Conservation (phyloP, 2,888 invertebrate genomes). For the Molanna angustata region DNA sequence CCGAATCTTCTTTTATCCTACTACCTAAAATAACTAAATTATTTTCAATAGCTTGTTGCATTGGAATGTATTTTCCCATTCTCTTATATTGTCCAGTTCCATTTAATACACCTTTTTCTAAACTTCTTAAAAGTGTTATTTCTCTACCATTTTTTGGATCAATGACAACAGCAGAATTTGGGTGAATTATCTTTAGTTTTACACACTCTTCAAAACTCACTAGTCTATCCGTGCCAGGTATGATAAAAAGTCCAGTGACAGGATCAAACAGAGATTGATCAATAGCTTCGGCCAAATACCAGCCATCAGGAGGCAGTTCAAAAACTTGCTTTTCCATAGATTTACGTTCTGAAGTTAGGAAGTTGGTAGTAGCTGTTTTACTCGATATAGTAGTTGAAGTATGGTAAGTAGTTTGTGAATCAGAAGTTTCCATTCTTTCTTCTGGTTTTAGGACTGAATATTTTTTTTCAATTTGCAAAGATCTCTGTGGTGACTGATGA, state of each 20-base stretch:
- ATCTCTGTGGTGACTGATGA: constrained; percentile 1
- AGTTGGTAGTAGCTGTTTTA: constrained; percentile 48
- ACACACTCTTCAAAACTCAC: constrained; percentile 87
- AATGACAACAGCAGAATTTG: constrained; percentile 76
- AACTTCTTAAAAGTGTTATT: constrained; percentile 65
- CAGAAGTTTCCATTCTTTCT: constrained; percentile 18
- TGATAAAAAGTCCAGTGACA: constrained; percentile 75
- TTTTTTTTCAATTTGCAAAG: constrained; percentile 1
- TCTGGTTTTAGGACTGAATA: constrained; percentile 13
- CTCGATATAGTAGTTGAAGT: constrained; percentile 37
- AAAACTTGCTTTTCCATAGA: constrained; percentile 66
- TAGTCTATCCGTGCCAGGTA: constrained; percentile 81
- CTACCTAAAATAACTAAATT: constrained; percentile 62
- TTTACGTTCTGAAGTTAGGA: constrained; percentile 48
- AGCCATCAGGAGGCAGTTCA: constrained; percentile 80
- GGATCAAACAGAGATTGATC: constrained; percentile 80
- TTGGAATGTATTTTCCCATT: constrained; percentile 58
- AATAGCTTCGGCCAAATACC: constrained; percentile 81
- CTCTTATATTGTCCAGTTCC: constrained; percentile 70
- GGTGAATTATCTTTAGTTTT: constrained; percentile 79
- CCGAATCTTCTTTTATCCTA: constrained; percentile 46
- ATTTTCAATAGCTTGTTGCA: constrained; percentile 71
- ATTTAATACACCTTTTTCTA: constrained; percentile 78
- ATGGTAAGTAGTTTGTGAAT: constrained; percentile 32
- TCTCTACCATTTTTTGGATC: constrained; percentile 72